phyloP scores from a whole-genome alignment of 2,888 invertebrate genomes.

The Trichogramma evanescens region DNA sequence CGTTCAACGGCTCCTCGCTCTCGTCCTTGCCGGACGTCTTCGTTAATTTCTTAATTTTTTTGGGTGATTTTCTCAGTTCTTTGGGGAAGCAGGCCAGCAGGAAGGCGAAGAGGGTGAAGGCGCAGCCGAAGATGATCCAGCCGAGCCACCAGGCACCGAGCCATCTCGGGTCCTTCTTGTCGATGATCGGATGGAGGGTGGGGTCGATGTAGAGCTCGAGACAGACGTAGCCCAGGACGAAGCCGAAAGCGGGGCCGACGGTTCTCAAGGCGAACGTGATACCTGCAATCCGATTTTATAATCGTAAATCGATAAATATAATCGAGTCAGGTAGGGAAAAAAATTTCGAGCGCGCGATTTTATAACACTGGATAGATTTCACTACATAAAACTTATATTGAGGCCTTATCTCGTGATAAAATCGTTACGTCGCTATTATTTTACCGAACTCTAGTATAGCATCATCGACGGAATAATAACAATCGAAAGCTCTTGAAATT shows the following conservation, averaged over 20 bases:
- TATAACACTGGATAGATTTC: no score
- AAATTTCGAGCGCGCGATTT: no score
- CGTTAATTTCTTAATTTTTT: neutral
- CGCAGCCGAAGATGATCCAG: conserved; percentile 52
- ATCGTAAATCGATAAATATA: no score
- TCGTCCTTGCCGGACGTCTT: conserved; percentile 24
- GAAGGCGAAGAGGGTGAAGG: conserved; percentile 56
- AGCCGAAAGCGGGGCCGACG: conserved; percentile 57
- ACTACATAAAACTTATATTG: no score
- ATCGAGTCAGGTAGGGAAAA: no score
- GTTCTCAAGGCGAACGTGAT: conserved; percentile 50
- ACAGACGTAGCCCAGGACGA: conserved; percentile 51
- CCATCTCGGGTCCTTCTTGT: conserved; percentile 60
- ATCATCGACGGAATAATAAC: neutral
- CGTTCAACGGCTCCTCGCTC: conserved; percentile 35
- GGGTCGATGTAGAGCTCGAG: conserved; percentile 58
- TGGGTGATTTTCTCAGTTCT: conserved; percentile 46
- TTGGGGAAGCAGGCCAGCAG: conserved; percentile 62
- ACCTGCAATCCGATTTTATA: conserved; percentile 36
- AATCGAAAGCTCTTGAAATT: no score
- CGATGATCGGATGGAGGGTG: conserved; percentile 54
- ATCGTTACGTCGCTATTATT: neutral
- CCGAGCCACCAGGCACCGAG: conserved; percentile 74
- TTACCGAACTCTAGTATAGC: neutral
- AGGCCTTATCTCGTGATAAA: neutral